Evolutionary conservation across 2,797 vertebrate species (phyloP).

Genomic region (Peromyscus attwateri): DNA sequence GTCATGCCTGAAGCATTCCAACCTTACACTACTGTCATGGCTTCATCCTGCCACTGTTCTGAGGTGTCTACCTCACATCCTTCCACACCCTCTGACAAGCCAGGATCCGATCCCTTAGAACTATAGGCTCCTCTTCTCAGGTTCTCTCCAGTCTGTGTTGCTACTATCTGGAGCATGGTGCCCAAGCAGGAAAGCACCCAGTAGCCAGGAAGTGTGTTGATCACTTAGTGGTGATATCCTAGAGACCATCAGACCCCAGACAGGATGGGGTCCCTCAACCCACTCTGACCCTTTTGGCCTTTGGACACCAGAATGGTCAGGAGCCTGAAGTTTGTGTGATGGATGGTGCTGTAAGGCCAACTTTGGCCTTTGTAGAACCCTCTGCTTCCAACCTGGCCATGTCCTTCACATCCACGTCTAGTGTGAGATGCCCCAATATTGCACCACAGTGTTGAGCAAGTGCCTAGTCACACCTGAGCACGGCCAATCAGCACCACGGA

Average conservation of each 20-base stretch:
- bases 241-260: neutral
- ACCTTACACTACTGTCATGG: neutral
- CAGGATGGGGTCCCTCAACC: neutral
- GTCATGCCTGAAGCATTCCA: neutral
- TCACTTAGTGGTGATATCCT: neutral
- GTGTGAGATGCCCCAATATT: fast-evolving
- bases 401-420: fast-evolving
- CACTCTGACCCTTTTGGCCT: neutral
- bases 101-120: neutral
- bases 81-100: fast-evolving
- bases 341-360: neutral
- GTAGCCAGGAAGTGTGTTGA: neutral
- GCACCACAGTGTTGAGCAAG: no score
- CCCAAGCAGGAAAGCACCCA: neutral
- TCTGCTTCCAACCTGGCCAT: fast-evolving
- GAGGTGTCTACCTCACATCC: fast-evolving
- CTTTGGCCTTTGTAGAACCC: fast-evolving
- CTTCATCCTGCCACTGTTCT: fast-evolving
- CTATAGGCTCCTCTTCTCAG: neutral
- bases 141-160: neutral
- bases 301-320: neutral
- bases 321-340: neutral
- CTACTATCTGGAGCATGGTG: neutral
- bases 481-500: neutral
- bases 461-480: fast-evolving